These are phyloP conservation scores for Apostichopus leukothele DNA, from an alignment of 53 echinoderm and acorn worm species.

Conservation along the genomic window DNA sequence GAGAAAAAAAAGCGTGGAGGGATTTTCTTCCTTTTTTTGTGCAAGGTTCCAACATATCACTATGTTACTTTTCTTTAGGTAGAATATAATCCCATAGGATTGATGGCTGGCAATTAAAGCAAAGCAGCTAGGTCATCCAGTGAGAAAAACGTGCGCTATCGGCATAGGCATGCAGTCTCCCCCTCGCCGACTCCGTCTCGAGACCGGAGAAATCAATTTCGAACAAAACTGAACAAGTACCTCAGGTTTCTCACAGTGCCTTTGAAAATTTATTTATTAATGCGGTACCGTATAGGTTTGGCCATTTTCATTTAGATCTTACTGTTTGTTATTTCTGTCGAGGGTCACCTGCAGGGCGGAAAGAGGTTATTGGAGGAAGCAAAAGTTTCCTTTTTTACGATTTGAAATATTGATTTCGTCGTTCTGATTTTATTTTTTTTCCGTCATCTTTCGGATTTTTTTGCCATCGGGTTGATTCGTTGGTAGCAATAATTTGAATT, in stretches of 20 bases:
- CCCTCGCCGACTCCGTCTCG: not conserved
- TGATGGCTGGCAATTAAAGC: not conserved
- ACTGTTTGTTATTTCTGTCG: not conserved
- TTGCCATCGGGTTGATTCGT: too few relatives aligned
- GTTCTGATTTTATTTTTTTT: too few relatives aligned
- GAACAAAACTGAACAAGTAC: not conserved
- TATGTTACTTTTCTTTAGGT: too few relatives aligned
- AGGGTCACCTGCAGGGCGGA: not conserved
- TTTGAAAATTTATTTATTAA: not conserved
- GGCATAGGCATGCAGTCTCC: not conserved
- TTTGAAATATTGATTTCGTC: too few relatives aligned
- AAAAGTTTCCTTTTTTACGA: too few relatives aligned
- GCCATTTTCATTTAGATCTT: not conserved
- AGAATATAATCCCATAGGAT: not conserved
- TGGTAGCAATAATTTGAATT: too few relatives aligned
- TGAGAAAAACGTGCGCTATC: not conserved
- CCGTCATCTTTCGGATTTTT: too few relatives aligned
- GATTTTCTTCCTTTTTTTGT: not conserved
- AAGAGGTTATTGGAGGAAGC: too few relatives aligned
- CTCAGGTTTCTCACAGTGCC: not conserved
- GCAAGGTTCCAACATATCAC: not conserved
- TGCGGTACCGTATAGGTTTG: not conserved
- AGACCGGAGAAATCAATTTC: not conserved
- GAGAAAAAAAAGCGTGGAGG: not conserved
- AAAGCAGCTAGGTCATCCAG: not conserved